phyloP scores from a whole-genome alignment of 2,888 invertebrate genomes.

The Amblyjoppa fuscipennis region DNA sequence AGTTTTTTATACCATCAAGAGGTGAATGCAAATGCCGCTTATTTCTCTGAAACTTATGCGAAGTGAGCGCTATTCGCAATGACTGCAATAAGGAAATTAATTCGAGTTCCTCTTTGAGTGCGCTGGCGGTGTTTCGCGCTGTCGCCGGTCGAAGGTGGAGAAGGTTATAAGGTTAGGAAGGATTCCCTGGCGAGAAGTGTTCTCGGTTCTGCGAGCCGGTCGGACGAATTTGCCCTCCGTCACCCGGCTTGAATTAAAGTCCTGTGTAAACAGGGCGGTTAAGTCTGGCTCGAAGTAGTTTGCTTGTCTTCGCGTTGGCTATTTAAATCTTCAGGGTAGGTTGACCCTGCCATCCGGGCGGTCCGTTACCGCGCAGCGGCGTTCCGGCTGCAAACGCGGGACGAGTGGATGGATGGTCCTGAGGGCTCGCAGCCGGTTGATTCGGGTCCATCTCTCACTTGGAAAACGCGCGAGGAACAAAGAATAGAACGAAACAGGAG shows the following conservation, averaged over 20 bases:
- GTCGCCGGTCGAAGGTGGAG: not conserved
- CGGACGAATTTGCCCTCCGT: not conserved
- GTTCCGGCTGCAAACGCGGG: constrained; percentile 10
- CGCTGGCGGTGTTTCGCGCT: not conserved
- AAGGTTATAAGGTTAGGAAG: not conserved
- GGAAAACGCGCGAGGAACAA: constrained; percentile 26
- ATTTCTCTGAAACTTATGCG: not conserved
- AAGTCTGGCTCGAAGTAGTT: constrained; percentile 64
- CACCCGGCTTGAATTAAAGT: constrained; percentile 69
- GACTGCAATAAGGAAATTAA: not conserved
- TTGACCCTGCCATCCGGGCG: constrained; percentile 2
- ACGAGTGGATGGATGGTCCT: constrained; percentile 18
- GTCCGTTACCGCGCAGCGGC: not conserved
- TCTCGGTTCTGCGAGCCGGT: not conserved
- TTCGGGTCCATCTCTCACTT: constrained; percentile 10
- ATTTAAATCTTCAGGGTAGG: constrained; percentile 73
- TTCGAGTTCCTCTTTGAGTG: not conserved
- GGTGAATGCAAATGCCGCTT: too few relatives aligned
- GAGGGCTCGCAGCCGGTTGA: not conserved
- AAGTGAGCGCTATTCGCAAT: too few relatives aligned
- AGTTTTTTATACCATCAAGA: too few relatives aligned
- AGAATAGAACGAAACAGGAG: constrained; percentile 31
- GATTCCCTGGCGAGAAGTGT: not conserved
- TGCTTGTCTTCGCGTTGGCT: constrained; percentile 70
- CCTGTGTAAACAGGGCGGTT: constrained; percentile 69